A percentile compares a stretch with the other conserved stretches of the same genome.
These are phyloP conservation scores for Eptesicus fuscus DNA, from an alignment of 2,113 vertebrate species.

Conservation along the genomic window DNA sequence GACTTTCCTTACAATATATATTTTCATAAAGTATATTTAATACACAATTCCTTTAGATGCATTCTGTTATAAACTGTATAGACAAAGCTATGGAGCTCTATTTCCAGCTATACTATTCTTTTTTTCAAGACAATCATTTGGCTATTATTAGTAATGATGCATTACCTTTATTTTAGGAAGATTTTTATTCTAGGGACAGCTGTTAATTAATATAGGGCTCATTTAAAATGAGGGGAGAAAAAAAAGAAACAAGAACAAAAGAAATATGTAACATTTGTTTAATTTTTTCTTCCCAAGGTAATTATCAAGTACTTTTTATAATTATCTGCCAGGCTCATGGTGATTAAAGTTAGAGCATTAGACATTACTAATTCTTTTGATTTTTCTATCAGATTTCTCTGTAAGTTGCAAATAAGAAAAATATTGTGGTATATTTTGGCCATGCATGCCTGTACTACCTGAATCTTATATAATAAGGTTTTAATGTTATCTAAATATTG, in stretches of 20 bases:
- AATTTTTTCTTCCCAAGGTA: neutral
- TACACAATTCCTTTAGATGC: neutral
- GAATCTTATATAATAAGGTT: neutral
- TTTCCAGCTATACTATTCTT: neutral
- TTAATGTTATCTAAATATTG: neutral
- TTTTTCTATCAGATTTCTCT: neutral
- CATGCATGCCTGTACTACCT: neutral
- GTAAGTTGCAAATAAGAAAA: neutral
- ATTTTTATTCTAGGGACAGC: neutral
- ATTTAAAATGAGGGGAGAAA: conserved; percentile 12
- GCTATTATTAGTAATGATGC: neutral
- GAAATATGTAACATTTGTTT: neutral
- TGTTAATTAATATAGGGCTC: neutral
- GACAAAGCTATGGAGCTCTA: neutral
- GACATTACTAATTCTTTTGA: neutral
- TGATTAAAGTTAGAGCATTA: neutral
- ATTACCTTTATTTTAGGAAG: neutral
- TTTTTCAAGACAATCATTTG: neutral
- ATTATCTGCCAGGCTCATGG: neutral
- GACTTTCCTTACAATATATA: neutral
- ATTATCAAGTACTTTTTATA: conserved; percentile 9
- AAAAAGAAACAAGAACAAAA: neutral
- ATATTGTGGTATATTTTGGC: neutral
- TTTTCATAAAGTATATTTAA: neutral
- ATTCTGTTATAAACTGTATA: neutral